A percentile compares a stretch with the other conserved stretches of the same genome.
Conservation (phyloP, 1,140 invertebrate species). For the Patella vulgata region DNA sequence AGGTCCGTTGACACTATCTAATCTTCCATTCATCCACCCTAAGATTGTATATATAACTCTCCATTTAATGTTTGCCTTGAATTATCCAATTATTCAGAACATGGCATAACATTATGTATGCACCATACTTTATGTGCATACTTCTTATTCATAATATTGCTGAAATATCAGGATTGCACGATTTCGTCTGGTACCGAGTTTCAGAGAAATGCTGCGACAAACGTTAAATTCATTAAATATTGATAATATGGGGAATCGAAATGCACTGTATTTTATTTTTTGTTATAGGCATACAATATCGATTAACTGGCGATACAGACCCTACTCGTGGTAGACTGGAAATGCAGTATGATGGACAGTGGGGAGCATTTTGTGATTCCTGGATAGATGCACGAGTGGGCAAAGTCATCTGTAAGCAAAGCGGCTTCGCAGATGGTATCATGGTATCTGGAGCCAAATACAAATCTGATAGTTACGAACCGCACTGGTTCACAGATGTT, state of each 20-base stretch:
- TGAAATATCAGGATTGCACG: too few relatives aligned
- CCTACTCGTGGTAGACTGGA: conserved; percentile 73
- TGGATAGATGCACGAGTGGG: conserved; percentile 76
- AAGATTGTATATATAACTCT: too few relatives aligned
- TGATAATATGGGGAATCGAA: too few relatives aligned
- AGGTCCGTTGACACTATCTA: too few relatives aligned
- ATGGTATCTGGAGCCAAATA: conserved; percentile 27
- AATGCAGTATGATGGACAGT: conserved; percentile 75
- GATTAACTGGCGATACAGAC: conserved; percentile 28
- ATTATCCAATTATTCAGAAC: too few relatives aligned
- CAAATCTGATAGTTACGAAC: conserved; percentile 2
- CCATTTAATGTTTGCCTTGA: too few relatives aligned
- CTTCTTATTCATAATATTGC: too few relatives aligned
- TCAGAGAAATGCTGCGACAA: too few relatives aligned
- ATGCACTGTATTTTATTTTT: too few relatives aligned
- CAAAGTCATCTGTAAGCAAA: conserved; percentile 60
- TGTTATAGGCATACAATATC: conserved; percentile 38
- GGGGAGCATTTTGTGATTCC: conserved; percentile 81
- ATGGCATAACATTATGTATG: not conserved
- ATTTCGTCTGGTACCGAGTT: too few relatives aligned
- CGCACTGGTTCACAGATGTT: conserved; percentile 31
- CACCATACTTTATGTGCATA: not conserved
- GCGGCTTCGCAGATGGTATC: conserved; percentile 28
- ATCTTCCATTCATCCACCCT: too few relatives aligned
- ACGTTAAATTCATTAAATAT: too few relatives aligned